Base-by-base conservation (phyloP, 2,888 invertebrate genomes). In the Agrilus biguttatus region DNA sequence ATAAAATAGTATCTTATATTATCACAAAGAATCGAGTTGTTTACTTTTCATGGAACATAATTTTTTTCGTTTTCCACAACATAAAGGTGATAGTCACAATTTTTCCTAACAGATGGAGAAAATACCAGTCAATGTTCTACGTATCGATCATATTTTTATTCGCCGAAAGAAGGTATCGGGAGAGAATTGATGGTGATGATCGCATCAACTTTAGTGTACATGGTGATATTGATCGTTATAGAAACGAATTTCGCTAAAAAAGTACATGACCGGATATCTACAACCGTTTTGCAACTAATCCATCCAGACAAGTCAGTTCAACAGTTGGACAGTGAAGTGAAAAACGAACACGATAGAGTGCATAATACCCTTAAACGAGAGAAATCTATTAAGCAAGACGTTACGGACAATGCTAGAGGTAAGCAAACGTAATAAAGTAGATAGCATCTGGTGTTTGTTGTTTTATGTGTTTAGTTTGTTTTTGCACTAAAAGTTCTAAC, bases 381-480 rank as follows among this genome's bases (percentile, higher is more conserved):
- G 33, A 44, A 40, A 14, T 53, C 55, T 6, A 61, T 59, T 0
- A 68, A 68, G 19, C 19, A 50, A 50, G 2, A 17, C 10, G 36
- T 14, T 8, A 36, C 14, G 8, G 36, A 36, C 6, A 12, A 7
- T n/a, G 38, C n/a, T 35, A 35, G 28, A 39, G 17, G 14, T 19
- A 23, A n/a, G 10, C 14, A n/a, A 35, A 21, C 12, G 10, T 23
- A 37, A 19, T 5, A 28, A 23, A 17, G 5, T 10, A 37, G 33
- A 12, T 40, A 12, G 5, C 33, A 3, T 28, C 2, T 10, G 28
- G 28, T 10, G 28, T 10, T 28, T 8, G 28, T 28, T 28, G 28
- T 28, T 28, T 28, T 8, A 8, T 28, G 28, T 28, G 28, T 28
- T 28, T 21, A 21, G 10, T 28, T 28, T 28, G 28, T 10, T 28